Evolutionary conservation across 1,140 invertebrate genomes (phyloP).

Genomic region (Penaeus indicus): DNA sequence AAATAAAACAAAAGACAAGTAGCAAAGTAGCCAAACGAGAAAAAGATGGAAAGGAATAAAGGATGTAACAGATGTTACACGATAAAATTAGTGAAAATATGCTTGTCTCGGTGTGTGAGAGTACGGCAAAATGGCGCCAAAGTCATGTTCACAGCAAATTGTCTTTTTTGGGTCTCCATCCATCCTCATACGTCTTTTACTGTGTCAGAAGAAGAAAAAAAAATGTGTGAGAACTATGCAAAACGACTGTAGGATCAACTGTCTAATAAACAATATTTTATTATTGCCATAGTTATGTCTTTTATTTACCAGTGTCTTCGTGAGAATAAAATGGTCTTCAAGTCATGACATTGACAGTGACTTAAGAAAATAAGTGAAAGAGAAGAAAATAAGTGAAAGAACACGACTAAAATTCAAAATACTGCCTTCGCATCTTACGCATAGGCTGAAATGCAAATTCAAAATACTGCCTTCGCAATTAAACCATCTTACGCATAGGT

Average conservation of each 20-base stretch:
- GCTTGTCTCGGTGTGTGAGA: not conserved
- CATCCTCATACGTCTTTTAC: constrained; percentile 11
- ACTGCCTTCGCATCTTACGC: no score
- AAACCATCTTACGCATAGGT: no score
- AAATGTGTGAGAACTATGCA: constrained; percentile 31
- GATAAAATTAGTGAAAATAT: not conserved
- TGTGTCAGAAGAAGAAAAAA: constrained; percentile 37
- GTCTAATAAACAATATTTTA: constrained; percentile 60
- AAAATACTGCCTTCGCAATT: no score
- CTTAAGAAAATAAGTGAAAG: no score
- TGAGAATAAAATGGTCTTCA: no score
- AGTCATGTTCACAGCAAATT: constrained; percentile 1
- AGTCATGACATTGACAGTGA: no score
- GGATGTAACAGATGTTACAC: constrained; percentile 1
- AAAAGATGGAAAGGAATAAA: no score
- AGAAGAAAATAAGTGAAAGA: no score
- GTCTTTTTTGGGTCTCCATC: constrained; percentile 18
- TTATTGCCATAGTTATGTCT: constrained; percentile 47
- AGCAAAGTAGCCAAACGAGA: no score
- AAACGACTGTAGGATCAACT: constrained; percentile 60
- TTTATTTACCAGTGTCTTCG: not conserved
- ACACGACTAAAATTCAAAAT: no score
- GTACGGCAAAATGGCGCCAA: not conserved
- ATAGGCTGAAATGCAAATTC: no score
- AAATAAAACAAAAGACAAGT: no score